Evolutionary conservation across 2,888 invertebrate species (phyloP), one percentile per base, ranked within the genome.

Genomic region (Ditula angustiorana): DNA sequence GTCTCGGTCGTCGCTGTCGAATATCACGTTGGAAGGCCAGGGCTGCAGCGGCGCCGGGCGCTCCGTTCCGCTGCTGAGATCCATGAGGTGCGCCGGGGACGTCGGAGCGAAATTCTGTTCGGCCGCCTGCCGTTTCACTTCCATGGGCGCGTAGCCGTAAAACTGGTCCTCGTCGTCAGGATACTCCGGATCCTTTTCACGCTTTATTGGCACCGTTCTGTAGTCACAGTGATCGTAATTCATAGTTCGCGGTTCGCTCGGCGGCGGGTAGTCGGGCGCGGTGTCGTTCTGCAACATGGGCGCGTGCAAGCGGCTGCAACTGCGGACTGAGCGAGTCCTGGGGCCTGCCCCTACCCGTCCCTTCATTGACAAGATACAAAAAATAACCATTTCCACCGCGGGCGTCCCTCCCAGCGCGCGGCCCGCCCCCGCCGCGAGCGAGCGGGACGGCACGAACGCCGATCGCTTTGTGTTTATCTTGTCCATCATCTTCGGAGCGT

Each of bases 281-380:
- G n/a, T n/a, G 72, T 71, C 19, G 41, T 19, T 8, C 10, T 19
- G 71, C 74, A 78, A 73, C 81, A 86, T 80, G 82, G 72, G 81
- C 78, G 79, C 77, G 69, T 84, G 84, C 87, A 79, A 76, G 73
- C 83, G 79, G 78, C 80, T 83, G 83, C 83, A 81, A 76, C 74
- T 69, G 71, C 75, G 71, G 76, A 85, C 82, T 83, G 83, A 74
- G 62, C 58, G 35, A 78, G 76, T 81, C 85, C 84, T 83, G 83
- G 77, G 81, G 78, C 75, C 88, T 87, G 89, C 90, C 90, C 87
- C 88, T 81, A 81, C 83, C 84, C 87, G 88, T 86, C 86, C 88
- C 87, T 91, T 90, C 90, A 87, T 89, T 91, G 90, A 92, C 90
- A 89, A 90, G 87, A 88, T 80, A 90, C 86, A 92, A 92, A 91